phyloP scores from a whole-genome alignment of 2,888 invertebrate genomes.

The Yponomeuta cagnagella region DNA sequence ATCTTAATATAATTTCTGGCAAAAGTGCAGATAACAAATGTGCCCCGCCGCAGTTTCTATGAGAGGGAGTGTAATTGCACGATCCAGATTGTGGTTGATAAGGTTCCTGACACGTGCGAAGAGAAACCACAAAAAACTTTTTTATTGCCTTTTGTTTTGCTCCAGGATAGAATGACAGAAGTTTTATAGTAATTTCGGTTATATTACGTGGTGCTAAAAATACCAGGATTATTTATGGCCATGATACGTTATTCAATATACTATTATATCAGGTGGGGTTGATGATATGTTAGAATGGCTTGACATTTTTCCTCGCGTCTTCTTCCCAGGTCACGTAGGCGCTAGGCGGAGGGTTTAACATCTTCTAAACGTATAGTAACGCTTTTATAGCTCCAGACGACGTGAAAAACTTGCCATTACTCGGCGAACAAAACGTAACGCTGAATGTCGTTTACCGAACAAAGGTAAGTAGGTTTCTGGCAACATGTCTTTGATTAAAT shows the following conservation, averaged over 20 bases:
- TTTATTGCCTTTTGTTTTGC: constrained; percentile 47
- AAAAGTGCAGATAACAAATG: constrained; percentile 69
- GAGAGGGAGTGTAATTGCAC: constrained; percentile 62
- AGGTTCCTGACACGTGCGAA: constrained; percentile 42
- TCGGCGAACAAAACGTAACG: background rate
- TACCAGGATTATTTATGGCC: constrained; percentile 30
- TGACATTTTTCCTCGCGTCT: constrained; percentile 33
- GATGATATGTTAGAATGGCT: constrained; percentile 33
- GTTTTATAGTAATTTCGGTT: constrained; percentile 30
- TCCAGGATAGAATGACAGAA: constrained; percentile 30
- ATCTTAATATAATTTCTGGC: constrained; percentile 71
- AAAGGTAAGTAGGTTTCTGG: constrained; percentile 19
- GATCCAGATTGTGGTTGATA: constrained; percentile 68
- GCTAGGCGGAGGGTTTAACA: constrained; percentile 35
- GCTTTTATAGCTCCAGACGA: background rate
- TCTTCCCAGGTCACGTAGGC: constrained; percentile 21
- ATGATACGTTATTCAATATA: constrained; percentile 40
- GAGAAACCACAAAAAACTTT: constrained; percentile 38
- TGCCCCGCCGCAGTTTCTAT: constrained; percentile 59
- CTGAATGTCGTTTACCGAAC: background rate
- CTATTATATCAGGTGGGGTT: constrained; percentile 23
- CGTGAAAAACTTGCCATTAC: background rate
- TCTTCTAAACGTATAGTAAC: constrained; percentile 26
- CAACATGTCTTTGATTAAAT: constrained; percentile 16
- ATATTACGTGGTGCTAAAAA: constrained; percentile 11